These are phyloP conservation scores for Leptobrachium leishanense DNA, from an alignment of 2,113 vertebrate genomes.

Conservation along the genomic window DNA sequence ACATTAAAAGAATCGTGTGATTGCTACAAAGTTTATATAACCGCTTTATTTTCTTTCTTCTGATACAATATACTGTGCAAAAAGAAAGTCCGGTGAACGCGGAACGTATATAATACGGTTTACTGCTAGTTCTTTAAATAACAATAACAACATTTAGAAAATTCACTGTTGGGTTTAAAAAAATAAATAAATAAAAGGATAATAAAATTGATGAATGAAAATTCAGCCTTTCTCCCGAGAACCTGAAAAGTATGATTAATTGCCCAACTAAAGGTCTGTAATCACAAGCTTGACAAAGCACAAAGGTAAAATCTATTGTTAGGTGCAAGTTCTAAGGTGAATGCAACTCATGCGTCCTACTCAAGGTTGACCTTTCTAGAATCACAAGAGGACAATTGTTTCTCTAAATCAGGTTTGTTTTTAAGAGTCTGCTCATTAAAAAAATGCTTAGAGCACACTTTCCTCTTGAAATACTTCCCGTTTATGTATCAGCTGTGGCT, in stretches of 20 bases:
- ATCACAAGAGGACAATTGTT: slow-evolving; percentile 59
- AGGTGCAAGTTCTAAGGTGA: slow-evolving; percentile 36
- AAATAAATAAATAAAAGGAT: neutral
- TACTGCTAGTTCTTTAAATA: too few relatives aligned
- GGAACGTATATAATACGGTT: too few relatives aligned
- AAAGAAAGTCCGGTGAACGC: too few relatives aligned
- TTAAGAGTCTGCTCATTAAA: slow-evolving; percentile 60
- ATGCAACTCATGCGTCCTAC: slow-evolving; percentile 59
- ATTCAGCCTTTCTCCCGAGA: slow-evolving; percentile 24
- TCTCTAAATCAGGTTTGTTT: slow-evolving; percentile 61
- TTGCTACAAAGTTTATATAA: too few relatives aligned
- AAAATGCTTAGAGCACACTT: slow-evolving; percentile 59
- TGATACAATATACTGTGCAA: too few relatives aligned
- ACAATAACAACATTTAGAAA: too few relatives aligned
- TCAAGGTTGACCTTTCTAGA: slow-evolving; percentile 63
- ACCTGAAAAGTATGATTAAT: slow-evolving; percentile 55
- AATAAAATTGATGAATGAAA: neutral
- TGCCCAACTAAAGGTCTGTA: slow-evolving; percentile 52
- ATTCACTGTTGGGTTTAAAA: neutral
- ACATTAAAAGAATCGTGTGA: too few relatives aligned
- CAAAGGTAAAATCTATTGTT: slow-evolving; percentile 62
- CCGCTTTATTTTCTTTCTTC: too few relatives aligned
- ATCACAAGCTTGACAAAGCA: slow-evolving; percentile 55
- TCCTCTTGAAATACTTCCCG: slow-evolving; percentile 59
- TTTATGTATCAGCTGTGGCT: slow-evolving; percentile 59